Conservation (phyloP, 2,797 vertebrate genomes). For the Scolopax bukidnonensis region DNA sequence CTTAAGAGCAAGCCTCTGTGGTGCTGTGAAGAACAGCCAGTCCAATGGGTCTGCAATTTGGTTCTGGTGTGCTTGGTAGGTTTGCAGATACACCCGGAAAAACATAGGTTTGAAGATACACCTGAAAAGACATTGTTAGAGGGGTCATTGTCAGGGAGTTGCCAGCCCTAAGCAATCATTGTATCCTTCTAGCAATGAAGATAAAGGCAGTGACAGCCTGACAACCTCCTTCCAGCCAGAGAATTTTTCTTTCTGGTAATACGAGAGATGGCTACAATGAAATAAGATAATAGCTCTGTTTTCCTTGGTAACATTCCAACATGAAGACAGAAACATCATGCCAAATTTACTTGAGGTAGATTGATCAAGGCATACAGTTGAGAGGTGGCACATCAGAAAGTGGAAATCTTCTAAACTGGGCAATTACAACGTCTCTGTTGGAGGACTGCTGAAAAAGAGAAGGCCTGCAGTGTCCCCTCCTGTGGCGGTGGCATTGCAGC, state of each 20-base stretch:
- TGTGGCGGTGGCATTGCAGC: neutral
- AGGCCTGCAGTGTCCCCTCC: neutral
- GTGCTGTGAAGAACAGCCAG: neutral
- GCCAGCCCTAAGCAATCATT: too few relatives aligned
- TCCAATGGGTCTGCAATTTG: neutral
- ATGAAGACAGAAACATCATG: neutral
- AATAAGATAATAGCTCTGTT: neutral
- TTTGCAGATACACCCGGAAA: neutral
- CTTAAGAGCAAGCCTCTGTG: neutral
- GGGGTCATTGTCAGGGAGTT: rapidly evolving
- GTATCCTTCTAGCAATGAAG: neutral
- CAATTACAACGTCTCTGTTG: neutral
- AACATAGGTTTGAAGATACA: neutral
- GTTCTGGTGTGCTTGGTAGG: neutral
- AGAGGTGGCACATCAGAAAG: neutral
- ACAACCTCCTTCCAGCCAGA: neutral
- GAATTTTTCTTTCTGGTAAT: neutral
- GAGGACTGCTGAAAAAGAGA: neutral
- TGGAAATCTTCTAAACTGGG: neutral
- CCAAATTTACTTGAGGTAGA: neutral
- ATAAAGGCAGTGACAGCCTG: neutral
- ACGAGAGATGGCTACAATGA: neutral
- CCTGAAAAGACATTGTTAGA: neutral
- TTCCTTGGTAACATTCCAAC: neutral
- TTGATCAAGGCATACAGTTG: neutral